A percentile compares a stretch with the other conserved stretches of the same genome.
Evolutionary conservation across 2,797 vertebrate species (phyloP).

Genomic region (Anguilla pacifica): DNA sequence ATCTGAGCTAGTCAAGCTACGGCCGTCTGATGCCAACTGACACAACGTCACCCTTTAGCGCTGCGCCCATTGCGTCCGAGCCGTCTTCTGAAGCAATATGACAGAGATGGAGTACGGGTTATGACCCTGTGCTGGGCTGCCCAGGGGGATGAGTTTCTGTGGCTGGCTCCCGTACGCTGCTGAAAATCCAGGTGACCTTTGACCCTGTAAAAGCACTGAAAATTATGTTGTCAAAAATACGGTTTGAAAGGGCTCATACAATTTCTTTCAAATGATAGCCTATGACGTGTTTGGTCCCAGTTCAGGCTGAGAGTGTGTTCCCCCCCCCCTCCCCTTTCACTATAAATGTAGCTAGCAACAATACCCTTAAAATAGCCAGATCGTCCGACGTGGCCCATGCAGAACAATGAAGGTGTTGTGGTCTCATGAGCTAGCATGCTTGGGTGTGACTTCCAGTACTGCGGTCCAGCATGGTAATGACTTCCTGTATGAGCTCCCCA

Average conservation of each 20-base stretch:
- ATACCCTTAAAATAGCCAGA: background rate
- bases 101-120: background rate
- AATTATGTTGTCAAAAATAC: background rate
- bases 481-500: constrained; percentile 58
- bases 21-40: background rate
- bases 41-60: background rate
- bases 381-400: background rate
- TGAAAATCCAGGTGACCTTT: background rate
- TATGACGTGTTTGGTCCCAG: background rate
- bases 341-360: background rate
- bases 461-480: constrained; percentile 32
- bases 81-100: background rate
- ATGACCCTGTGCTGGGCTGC: background rate
- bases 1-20: background rate
- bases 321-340: too few species aligned
- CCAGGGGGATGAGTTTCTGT: background rate
- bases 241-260: background rate
- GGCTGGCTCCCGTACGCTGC: background rate
- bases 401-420: background rate
- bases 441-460: background rate
- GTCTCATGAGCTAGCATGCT: background rate
- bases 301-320: background rate
- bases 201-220: background rate
- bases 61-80: background rate
- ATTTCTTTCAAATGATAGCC: background rate